Conservation (phyloP, 2,888 invertebrate genomes). For the Fragum fragum region DNA sequence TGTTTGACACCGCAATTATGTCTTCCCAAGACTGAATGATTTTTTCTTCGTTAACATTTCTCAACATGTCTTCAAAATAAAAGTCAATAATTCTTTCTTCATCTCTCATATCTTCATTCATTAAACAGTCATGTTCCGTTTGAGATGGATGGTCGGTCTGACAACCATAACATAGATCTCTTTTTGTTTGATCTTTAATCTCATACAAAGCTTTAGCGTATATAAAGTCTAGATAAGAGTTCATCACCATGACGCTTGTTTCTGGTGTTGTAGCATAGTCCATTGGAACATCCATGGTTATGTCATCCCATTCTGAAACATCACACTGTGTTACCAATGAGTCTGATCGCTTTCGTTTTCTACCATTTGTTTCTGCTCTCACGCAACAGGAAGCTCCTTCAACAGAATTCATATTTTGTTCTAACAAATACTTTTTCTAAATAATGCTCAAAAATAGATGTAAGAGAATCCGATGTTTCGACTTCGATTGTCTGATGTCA, state of each 20-base stretch:
- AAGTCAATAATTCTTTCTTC: slow-evolving; percentile 37
- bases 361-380: neutral
- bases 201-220: slow-evolving; percentile 43
- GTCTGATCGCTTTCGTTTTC: slow-evolving; percentile 23
- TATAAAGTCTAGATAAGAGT: slow-evolving; percentile 43
- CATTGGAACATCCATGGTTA: neutral
- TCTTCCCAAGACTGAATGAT: slow-evolving; percentile 38
- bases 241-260: slow-evolving; percentile 28
- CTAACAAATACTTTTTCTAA: too few relatives aligned
- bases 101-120: slow-evolving; percentile 12
- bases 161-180: slow-evolving; percentile 39
- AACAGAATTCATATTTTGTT: neutral
- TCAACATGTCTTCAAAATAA: slow-evolving; percentile 43
- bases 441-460: too few relatives aligned
- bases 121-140: slow-evolving; percentile 45
- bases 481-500: neutral
- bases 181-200: slow-evolving; percentile 14
- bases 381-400: neutral
- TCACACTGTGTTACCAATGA: slow-evolving; percentile 36
- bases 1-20: slow-evolving; percentile 23
- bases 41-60: slow-evolving; percentile 31
- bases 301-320: slow-evolving; percentile 20
- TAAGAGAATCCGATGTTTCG: neutral
- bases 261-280: neutral
- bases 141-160: slow-evolving; percentile 42